Base-by-base conservation (phyloP, 2,888 invertebrate genomes). In the Caenorhabditis japonica region DNA sequence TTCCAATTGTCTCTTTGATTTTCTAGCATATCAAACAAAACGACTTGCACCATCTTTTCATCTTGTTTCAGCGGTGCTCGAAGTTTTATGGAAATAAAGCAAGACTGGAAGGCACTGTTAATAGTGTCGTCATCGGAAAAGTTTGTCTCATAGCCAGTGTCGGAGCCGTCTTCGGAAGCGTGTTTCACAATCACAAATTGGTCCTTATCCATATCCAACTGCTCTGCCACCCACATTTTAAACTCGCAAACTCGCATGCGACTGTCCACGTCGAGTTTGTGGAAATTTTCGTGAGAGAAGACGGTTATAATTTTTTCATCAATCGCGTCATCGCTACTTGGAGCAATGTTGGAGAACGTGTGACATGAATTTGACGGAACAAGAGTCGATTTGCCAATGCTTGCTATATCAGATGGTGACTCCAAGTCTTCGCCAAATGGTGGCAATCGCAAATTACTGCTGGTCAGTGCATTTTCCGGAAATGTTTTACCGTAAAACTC, bases 11-110 rank as follows among this genome's bases (percentile, higher is more conserved):
- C 76, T 43, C 56, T 53, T 41, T 82, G 59, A 23, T 44, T 27
- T 15, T 83, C 81, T 1, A 73, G 49, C 46, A 71, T 70, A 12
- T 80, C 79, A 46, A 83, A 79, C 25, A 68, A 49, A n/a, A 68
- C 17, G 8, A 83, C 64, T 13, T 75, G 70, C 4, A 80, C 64
- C 64, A 81, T 68, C 47, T 72, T 75, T 52, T 83, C 81, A 36
- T 80, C 71, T 0, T 62, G 70, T 34, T 80, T 79, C 43, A 83
- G 33, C 17, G 81, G 81, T 15, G 83, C 76, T 7, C 81, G 55
- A 8, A 81, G 61, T 41, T 79, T 79, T 15, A 82, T 59, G 0
- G 76, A 72, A 5, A 81, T 51, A 66, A 66, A 59, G 12, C 75
- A 75, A n/a, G 56, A 44, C n/a, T 62, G 62, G 44, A 72, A 66